A percentile compares a stretch with the other conserved stretches of the same genome.
Evolutionary conservation across 37 sponge, comb jelly and placozoan species (phyloP).

Genomic region (Trichoplax adhaerens): DNA sequence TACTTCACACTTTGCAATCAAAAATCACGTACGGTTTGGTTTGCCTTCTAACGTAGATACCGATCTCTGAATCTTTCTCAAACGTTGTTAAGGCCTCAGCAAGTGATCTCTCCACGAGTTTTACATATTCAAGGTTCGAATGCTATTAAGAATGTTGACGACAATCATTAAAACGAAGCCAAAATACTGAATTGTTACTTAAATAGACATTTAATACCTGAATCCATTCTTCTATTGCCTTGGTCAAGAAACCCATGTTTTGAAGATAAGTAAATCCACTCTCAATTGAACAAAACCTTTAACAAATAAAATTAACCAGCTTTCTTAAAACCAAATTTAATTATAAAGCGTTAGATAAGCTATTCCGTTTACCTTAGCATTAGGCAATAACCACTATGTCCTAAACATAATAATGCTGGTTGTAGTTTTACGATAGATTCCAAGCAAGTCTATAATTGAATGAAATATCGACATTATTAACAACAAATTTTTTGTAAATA

Average conservation of each 20-base stretch:
- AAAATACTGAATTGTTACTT: no score
- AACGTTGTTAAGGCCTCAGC: slow-evolving; percentile 49
- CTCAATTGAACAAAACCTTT: slow-evolving; percentile 38
- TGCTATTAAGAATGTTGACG: background rate
- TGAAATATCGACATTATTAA: no score
- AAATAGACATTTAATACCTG: slow-evolving; percentile 9
- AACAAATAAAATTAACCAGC: background rate
- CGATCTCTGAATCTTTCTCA: slow-evolving; percentile 18
- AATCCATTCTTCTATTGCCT: slow-evolving; percentile 31
- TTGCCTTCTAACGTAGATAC: slow-evolving; percentile 36
- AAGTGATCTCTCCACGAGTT: slow-evolving; percentile 45
- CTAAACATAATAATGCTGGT: slow-evolving; percentile 46
- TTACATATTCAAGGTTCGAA: slow-evolving; percentile 54
- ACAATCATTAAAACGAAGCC: no score
- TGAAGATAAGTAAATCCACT: slow-evolving; percentile 29
- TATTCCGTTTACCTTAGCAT: slow-evolving; percentile 25
- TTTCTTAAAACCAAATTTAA: slow-evolving; percentile 1
- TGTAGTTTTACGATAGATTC: slow-evolving; percentile 41
- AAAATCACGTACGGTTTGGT: slow-evolving; percentile 14
- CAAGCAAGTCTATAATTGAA: slow-evolving; percentile 34
- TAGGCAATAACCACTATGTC: slow-evolving; percentile 40
- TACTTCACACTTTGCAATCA: no score
- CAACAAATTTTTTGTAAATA: no score
- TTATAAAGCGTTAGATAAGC: no score
- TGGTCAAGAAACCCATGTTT: slow-evolving; percentile 25